Evolutionary conservation across 2,113 vertebrate genomes (phyloP), one percentile per base, ranked within the genome.

Genomic region (Tricholaema leucomelas): DNA sequence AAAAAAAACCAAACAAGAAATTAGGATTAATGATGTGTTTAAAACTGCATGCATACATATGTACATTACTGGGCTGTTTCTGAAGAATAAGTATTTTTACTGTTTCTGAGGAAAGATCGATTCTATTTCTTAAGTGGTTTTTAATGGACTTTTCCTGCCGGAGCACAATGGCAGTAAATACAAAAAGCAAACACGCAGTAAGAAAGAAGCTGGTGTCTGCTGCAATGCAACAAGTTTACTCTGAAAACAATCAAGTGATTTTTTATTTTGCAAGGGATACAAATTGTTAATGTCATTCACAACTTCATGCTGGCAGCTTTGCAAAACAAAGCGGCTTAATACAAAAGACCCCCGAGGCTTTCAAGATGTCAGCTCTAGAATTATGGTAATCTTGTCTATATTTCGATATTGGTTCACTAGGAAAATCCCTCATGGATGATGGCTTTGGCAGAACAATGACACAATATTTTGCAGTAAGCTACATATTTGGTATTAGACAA

Each of bases 401-500:
- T 94, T 95, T 96, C 81, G 31, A 90, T 95, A 94, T 36, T 74
- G 56, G 38, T 89, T 96, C 90, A 63, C 84, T 85, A 91, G 80
- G 44, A 96, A 96, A 97, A 97, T 93, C 83, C 84, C 64, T 87
- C 85, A 88, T 58, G 25, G 91, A 85, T 91, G 87, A 97, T 85
- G 70, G 25, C 38, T 97, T 96, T 90, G 91, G 94, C 91, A 94
- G 86, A 95, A 91, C 87, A 94, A 78, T 86, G 91, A 95, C 93
- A 97, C 56, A 90, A 85, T 97, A 95, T 97, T 96, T 97, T 96
- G 69, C 92, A 95, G 65, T 44, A 91, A 93, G 74, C 40, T 88
- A 67, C 60, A 42, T 90, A 77, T 82, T 82, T 91, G 19, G 46
- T 91, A 91, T 92, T 55, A 94, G 23, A 58, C 27, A 75, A 92